Evolutionary conservation across 2,113 vertebrate genomes (phyloP).

Genomic region (Cryptotis parvus): DNA sequence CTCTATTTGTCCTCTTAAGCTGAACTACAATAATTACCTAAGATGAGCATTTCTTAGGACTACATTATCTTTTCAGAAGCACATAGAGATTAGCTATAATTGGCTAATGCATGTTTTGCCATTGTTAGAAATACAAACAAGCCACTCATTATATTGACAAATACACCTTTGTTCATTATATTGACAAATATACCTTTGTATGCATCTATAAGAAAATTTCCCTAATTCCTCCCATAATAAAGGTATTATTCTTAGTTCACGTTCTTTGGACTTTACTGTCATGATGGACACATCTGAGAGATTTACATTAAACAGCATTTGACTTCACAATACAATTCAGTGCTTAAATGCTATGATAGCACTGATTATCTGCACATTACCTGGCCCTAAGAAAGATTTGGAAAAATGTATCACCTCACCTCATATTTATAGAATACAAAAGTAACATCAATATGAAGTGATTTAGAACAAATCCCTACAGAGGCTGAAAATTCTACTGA

Average conservation of each 20-base stretch:
- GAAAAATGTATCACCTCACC: not conserved
- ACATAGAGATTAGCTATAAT: not conserved
- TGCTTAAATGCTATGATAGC: not conserved
- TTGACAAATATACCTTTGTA: constrained; percentile 42
- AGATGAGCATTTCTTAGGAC: not conserved
- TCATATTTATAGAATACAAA: not conserved
- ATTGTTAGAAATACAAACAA: not conserved
- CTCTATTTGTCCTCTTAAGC: not conserved
- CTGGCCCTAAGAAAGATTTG: not conserved
- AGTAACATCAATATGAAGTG: not conserved
- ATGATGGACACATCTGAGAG: not conserved
- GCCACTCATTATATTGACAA: constrained; percentile 28
- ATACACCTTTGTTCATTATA: not conserved
- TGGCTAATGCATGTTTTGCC: not conserved
- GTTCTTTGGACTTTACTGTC: constrained; percentile 5
- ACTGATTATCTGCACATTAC: not conserved
- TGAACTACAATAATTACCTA: not conserved
- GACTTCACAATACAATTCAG: not conserved
- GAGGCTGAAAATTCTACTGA: not conserved
- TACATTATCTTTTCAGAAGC: not conserved
- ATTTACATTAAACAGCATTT: not conserved
- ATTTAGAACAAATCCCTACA: not conserved
- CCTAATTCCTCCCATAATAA: not conserved
- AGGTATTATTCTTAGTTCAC: constrained; percentile 24
- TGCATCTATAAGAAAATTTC: not conserved